These are phyloP conservation scores for Enteromius anoplus DNA, from an alignment of 2,797 vertebrate genomes.

Conservation along the genomic window DNA sequence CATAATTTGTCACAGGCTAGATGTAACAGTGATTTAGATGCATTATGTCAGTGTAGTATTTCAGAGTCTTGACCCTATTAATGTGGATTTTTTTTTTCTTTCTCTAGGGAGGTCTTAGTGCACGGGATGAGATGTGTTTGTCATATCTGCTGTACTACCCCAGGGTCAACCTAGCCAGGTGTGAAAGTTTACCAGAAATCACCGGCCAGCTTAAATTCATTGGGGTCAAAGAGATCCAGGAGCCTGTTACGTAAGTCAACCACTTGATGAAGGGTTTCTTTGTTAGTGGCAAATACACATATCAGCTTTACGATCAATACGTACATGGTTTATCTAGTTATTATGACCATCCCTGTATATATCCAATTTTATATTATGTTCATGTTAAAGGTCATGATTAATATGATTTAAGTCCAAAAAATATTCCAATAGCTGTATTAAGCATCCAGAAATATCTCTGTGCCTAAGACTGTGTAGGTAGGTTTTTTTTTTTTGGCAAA, in stretches of 20 bases:
- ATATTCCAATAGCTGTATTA: neutral
- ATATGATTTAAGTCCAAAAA: neutral
- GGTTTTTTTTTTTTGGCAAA: neutral
- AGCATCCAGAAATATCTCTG: neutral
- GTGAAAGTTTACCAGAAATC: constrained; percentile 87
- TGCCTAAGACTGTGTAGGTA: neutral
- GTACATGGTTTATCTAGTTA: neutral
- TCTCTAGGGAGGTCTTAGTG: constrained; percentile 85
- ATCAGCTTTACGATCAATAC: neutral
- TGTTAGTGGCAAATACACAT: neutral
- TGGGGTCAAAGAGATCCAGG: constrained; percentile 86
- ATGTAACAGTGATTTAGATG: constrained; percentile 9
- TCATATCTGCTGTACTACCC: constrained; percentile 88
- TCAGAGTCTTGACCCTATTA: neutral
- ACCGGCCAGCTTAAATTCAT: constrained; percentile 86
- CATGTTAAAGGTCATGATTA: neutral
- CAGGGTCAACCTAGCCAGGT: constrained; percentile 85
- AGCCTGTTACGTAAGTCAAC: constrained; percentile 80
- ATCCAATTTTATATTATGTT: neutral
- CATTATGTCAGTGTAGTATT: constrained; percentile 12
- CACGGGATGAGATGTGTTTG: constrained; percentile 88
- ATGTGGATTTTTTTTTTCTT: constrained; percentile 51
- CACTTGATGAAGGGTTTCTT: neutral
- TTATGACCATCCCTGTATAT: neutral
- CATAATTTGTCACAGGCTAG: constrained; percentile 39